A percentile compares a stretch with the other conserved stretches of the same genome.
Conservation (phyloP, 1,140 invertebrate genomes). For the Drosophila lacteicornis region DNA sequence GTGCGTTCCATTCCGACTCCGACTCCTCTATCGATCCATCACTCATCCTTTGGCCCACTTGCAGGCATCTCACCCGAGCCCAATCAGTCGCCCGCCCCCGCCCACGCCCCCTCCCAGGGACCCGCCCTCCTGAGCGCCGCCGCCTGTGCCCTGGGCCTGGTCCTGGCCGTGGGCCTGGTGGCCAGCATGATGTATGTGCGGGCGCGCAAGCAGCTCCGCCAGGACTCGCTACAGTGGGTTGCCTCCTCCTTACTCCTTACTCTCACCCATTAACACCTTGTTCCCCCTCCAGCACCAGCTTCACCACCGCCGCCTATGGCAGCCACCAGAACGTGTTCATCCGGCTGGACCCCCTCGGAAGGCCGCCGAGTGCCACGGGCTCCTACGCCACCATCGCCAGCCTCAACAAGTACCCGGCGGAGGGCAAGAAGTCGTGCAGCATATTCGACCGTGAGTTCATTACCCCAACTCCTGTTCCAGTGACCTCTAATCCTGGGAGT, state of each 20-base stretch:
- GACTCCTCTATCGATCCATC: slow-evolving; percentile 11
- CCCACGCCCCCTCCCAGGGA: slow-evolving; percentile 81
- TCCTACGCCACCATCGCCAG: slow-evolving; percentile 93
- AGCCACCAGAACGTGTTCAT: slow-evolving; percentile 90
- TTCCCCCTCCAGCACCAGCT: slow-evolving; percentile 86
- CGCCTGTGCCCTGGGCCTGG: slow-evolving; percentile 91
- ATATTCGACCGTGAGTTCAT: slow-evolving; percentile 81
- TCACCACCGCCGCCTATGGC: slow-evolving; percentile 89
- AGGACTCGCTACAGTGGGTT: slow-evolving; percentile 91
- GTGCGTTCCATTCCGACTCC: slow-evolving; percentile 85
- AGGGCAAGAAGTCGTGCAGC: slow-evolving; percentile 82
- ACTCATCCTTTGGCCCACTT: slow-evolving; percentile 12
- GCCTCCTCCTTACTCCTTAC: not conserved
- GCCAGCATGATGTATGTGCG: slow-evolving; percentile 91
- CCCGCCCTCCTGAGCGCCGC: slow-evolving; percentile 86
- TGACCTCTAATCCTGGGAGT: slow-evolving; percentile 22
- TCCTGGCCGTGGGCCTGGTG: slow-evolving; percentile 89
- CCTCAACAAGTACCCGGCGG: slow-evolving; percentile 88
- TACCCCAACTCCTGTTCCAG: not conserved
- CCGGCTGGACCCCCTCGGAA: slow-evolving; percentile 88
- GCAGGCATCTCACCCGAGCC: slow-evolving; percentile 80
- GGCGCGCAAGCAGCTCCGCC: slow-evolving; percentile 90
- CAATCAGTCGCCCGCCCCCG: slow-evolving; percentile 81
- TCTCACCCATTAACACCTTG: slow-evolving; percentile 11
- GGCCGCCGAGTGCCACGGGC: slow-evolving; percentile 90